Conservation (phyloP, 1,140 invertebrate genomes). For the Hormaphis cornu region DNA sequence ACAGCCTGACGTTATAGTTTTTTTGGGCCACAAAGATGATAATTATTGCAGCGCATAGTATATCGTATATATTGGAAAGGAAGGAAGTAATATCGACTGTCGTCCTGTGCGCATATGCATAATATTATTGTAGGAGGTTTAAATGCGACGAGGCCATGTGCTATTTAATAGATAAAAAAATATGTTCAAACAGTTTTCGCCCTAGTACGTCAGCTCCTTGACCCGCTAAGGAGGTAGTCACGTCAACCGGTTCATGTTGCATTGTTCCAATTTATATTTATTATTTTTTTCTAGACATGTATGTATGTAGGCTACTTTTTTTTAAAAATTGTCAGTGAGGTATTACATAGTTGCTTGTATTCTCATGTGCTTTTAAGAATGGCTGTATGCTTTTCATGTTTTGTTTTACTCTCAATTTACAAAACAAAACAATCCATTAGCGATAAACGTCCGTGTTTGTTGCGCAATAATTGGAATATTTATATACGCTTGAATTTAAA, state of each 20-base stretch:
- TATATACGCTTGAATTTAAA: constrained; percentile 2
- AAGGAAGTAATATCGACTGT: constrained; percentile 32
- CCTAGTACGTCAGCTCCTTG: constrained; percentile 29
- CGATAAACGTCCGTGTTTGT: constrained; percentile 4
- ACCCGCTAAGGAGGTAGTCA: constrained; percentile 29
- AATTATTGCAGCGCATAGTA: background rate
- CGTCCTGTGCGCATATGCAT: background rate
- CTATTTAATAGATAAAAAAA: constrained; percentile 17
- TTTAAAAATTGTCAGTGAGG: constrained; percentile 10
- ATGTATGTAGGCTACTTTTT: constrained; percentile 19
- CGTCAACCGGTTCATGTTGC: constrained; percentile 27
- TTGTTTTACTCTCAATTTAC: constrained; percentile 22
- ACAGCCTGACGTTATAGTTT: constrained; percentile 4
- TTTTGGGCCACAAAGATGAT: background rate
- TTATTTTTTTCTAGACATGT: background rate
- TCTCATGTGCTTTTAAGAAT: background rate
- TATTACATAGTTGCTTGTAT: constrained; percentile 12
- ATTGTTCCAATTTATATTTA: constrained; percentile 30
- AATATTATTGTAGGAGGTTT: constrained; percentile 11
- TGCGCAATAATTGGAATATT: background rate
- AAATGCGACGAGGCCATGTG: constrained; percentile 26
- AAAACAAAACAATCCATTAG: constrained; percentile 17
- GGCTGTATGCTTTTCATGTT: constrained; percentile 5
- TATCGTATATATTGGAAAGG: constrained; percentile 20
- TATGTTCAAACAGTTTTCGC: constrained; percentile 27